Conservation (phyloP, 92 coral and sea anemone genomes). For the Parazoanthus darwini region DNA sequence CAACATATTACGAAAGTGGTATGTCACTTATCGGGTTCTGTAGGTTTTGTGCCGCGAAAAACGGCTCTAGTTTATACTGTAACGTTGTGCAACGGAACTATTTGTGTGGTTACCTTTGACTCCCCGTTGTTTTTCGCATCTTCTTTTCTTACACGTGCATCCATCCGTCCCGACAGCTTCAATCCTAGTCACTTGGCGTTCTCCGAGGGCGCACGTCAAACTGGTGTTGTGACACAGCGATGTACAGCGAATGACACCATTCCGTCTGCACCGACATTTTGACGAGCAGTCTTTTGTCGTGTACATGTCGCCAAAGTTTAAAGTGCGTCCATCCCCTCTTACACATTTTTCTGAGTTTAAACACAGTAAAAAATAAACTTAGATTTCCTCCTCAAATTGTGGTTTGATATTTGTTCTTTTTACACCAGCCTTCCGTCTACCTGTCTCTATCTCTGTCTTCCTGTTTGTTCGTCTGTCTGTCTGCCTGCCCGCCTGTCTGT, state of each 20-base stretch:
- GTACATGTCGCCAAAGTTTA: conserved; percentile 59
- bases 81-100: no score
- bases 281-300: conserved; percentile 69
- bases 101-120: not conserved
- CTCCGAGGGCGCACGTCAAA: conserved; percentile 50
- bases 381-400: no score
- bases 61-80: no score
- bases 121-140: conserved; percentile 8
- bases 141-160: conserved; percentile 62
- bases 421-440: no score
- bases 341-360: conserved; percentile 50
- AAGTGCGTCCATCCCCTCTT: conserved; percentile 55
- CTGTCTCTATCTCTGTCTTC: no score
- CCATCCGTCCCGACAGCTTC: conserved; percentile 57
- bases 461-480: no score
- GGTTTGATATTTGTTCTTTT: no score
- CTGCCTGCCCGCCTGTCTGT: no score
- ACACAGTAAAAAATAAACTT: not conserved
- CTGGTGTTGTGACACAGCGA: conserved; percentile 60
- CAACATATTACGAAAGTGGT: no score
- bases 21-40: no score
- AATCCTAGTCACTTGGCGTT: conserved; percentile 40
- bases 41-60: no score
- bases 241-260: conserved; percentile 59
- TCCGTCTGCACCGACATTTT: conserved; percentile 76